These are phyloP conservation scores for Anableps anableps DNA, from an alignment of 2,797 vertebrate species.

Conservation along the genomic window DNA sequence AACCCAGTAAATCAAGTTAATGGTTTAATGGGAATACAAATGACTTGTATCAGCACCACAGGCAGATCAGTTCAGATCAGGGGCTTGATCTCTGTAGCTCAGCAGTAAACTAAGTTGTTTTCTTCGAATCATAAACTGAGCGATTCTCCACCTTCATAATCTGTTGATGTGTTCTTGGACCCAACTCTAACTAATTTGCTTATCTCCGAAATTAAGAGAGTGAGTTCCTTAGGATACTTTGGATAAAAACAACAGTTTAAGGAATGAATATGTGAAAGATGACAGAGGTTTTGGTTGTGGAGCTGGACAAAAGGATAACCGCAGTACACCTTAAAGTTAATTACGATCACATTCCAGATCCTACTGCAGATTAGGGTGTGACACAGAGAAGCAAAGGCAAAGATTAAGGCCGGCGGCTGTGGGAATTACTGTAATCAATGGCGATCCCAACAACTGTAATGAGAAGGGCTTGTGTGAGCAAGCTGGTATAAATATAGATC, in stretches of 20 bases:
- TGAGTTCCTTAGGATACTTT: neutral
- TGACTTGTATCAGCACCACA: neutral
- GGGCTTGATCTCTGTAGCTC: neutral
- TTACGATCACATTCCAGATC: conserved; percentile 41
- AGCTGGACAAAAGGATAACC: neutral
- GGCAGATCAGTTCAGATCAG: neutral
- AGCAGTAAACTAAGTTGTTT: neutral
- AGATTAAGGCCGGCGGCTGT: conserved; percentile 24
- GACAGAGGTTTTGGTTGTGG: neutral
- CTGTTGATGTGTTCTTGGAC: neutral
- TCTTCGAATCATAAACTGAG: neutral
- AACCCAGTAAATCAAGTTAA: neutral
- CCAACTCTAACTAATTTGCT: neutral
- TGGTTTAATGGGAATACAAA: neutral
- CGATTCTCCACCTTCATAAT: neutral
- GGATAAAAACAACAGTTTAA: neutral
- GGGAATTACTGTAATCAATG: conserved; percentile 39
- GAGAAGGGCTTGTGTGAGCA: conserved; percentile 8
- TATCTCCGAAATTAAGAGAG: neutral
- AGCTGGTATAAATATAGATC: conserved; percentile 47
- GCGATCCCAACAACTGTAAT: conserved; percentile 8
- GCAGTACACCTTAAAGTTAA: conserved; percentile 28
- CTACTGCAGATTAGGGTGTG: conserved; percentile 9
- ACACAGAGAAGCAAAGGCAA: conserved; percentile 18
- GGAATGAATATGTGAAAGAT: neutral